Evolutionary conservation across 92 coral and sea anemone species (phyloP), one percentile per base, ranked within the genome.

Genomic region (Chrysogorgia sp.): DNA sequence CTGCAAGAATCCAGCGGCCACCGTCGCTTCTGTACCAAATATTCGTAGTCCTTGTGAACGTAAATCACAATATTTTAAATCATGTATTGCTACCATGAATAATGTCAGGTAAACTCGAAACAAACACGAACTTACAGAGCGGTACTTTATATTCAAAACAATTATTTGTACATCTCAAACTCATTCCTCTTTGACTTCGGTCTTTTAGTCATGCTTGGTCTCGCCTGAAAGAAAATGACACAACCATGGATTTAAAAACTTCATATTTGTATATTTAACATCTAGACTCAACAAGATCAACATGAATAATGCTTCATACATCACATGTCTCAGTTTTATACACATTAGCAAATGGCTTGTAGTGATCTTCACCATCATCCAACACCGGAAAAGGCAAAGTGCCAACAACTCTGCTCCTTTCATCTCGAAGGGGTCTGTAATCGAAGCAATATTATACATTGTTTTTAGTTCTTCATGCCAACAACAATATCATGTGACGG

Each of bases 161-260:
- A n/a, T n/a, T n/a, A n/a, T n/a, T n/a, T n/a, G n/a, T n/a, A n/a
- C n/a, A n/a, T n/a, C n/a, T n/a, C n/a, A 24, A 59, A 43, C 47
- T 53, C 49, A 57, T 74, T 60, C 41, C 71, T 63, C 60, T 74
- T 7, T 1, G 75, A 3, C 33, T 74, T 82, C n/a, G 86, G 86
- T 60, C 86, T n/a, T 1, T 32, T 35, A 22, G 22, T 14, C 40
- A 35, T 58, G 37, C 86, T 82, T 82, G 86, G 86, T 74, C 86
- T 74, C 7, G 72, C 64, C 61, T 60, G 28, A 77, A 26, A 61
- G 26, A 23, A 40, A 40, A 69, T 4, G 49, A 53, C 29, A 66
- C 8, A 25, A 2, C 53, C 68, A 30, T 62, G 68, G 68, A 62
- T 62, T 62, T 28, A 62, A 62, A 62, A 2, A n/a, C 14, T 49